These are phyloP conservation scores for Fulica atra DNA, from an alignment of 2,113 vertebrate species.

Conservation along the genomic window DNA sequence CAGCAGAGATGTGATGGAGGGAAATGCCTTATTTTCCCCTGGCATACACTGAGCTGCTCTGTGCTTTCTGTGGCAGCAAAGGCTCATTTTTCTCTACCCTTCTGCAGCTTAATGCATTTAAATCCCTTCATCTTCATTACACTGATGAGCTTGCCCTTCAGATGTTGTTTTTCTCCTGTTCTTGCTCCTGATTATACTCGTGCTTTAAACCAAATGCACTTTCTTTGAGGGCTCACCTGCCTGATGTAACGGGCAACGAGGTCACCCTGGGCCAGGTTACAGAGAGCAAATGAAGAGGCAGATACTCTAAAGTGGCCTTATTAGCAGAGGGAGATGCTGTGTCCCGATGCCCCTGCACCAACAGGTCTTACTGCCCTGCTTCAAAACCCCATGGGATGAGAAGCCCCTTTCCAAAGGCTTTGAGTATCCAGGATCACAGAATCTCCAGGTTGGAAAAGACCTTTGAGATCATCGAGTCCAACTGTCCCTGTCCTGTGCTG, in stretches of 20 bases:
- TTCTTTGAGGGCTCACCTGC: neutral
- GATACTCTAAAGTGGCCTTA: neutral
- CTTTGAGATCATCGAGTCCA: too few species aligned
- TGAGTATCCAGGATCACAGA: neutral
- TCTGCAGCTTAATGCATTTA: neutral
- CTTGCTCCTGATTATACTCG: neutral
- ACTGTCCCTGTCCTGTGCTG: too few species aligned
- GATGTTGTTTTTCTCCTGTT: neutral
- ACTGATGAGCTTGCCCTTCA: neutral
- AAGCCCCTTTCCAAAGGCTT: neutral
- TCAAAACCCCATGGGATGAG: neutral
- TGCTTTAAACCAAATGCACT: neutral
- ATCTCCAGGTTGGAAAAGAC: too few species aligned
- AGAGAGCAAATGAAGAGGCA: neutral
- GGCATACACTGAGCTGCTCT: neutral
- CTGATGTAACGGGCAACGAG: neutral
- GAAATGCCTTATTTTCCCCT: neutral
- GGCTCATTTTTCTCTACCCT: neutral
- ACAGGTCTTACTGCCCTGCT: neutral
- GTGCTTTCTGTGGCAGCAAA: neutral
- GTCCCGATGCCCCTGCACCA: rapidly evolving
- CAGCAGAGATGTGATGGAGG: neutral
- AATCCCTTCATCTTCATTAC: neutral
- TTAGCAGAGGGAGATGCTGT: neutral
- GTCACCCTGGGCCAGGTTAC: neutral